Evolutionary conservation across 2,113 vertebrate genomes (phyloP).

Genomic region (Austrofundulus limnaeus): DNA sequence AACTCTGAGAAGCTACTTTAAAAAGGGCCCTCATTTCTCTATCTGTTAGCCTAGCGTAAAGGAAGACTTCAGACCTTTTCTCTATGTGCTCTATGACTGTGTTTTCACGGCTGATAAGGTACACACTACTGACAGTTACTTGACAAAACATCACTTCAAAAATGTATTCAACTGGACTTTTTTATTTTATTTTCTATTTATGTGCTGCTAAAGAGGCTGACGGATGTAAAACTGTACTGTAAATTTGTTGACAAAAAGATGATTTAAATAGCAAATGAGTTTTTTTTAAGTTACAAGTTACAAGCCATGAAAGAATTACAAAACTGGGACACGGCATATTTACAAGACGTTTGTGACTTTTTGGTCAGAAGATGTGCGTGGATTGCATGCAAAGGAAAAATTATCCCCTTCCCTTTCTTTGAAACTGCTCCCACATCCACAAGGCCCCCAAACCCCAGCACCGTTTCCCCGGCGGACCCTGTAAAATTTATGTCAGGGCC

Average conservation of each 20-base stretch:
- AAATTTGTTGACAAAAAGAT: background rate
- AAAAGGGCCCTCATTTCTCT: too few relatives aligned
- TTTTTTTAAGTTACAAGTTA: constrained; percentile 1
- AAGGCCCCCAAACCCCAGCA: constrained; percentile 36
- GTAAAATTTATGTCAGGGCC: constrained; percentile 63
- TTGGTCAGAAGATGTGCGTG: too few relatives aligned
- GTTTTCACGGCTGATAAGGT: too few relatives aligned
- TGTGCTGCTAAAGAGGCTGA: constrained; percentile 6
- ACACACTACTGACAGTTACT: too few relatives aligned
- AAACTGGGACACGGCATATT: constrained; percentile 8
- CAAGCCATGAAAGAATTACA: constrained; percentile 5
- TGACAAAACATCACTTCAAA: too few relatives aligned
- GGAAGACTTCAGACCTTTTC: too few relatives aligned
- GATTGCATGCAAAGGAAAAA: constrained; percentile 12
- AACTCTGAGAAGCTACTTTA: too few relatives aligned
- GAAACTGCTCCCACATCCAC: constrained; percentile 36
- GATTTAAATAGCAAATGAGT: background rate
- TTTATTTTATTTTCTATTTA: background rate
- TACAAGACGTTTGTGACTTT: constrained; percentile 20
- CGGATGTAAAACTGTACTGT: background rate
- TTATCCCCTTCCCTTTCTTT: constrained; percentile 16
- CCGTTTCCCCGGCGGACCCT: constrained; percentile 43
- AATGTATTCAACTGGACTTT: too few relatives aligned
- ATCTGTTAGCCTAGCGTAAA: too few relatives aligned
- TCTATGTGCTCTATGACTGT: too few relatives aligned